These are phyloP conservation scores for Acomys russatus DNA, from an alignment of 2,797 vertebrate species.

Conservation along the genomic window DNA sequence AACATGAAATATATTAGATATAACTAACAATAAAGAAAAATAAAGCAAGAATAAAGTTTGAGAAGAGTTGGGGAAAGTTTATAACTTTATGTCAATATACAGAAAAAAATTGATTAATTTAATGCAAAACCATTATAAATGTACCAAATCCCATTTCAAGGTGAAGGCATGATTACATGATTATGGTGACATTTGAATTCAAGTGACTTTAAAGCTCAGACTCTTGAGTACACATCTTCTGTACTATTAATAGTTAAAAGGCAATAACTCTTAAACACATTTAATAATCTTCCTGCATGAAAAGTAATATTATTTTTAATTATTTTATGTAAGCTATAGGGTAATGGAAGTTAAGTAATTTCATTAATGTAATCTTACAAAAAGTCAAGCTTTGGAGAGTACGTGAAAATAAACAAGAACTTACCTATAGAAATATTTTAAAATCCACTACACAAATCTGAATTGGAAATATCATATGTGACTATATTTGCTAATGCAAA, in stretches of 20 bases:
- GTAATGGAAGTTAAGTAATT: not conserved
- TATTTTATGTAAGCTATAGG: not conserved
- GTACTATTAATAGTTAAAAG: not conserved
- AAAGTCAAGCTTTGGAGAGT: not conserved
- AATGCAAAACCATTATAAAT: conserved; percentile 18
- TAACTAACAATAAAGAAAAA: not conserved
- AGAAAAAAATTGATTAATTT: not conserved
- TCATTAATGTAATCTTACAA: not conserved
- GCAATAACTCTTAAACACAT: not conserved
- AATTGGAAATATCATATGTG: not conserved
- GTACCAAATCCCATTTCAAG: not conserved
- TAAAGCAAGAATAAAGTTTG: not conserved
- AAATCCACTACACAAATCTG: not conserved
- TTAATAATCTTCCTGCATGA: conserved; percentile 7
- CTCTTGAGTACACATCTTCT: not conserved
- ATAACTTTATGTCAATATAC: not conserved
- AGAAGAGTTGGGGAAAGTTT: not conserved
- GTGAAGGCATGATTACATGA: not conserved
- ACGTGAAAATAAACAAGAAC: not conserved
- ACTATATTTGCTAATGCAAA: not conserved
- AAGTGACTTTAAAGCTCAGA: conserved; percentile 18
- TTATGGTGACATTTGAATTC: conserved; percentile 1
- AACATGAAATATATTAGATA: not conserved
- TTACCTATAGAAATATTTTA: not conserved
- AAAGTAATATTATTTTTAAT: not conserved